Evolutionary conservation across 2,888 invertebrate species (phyloP), one percentile per base, ranked within the genome.

Genomic region (Meteorus cinctellus): DNA sequence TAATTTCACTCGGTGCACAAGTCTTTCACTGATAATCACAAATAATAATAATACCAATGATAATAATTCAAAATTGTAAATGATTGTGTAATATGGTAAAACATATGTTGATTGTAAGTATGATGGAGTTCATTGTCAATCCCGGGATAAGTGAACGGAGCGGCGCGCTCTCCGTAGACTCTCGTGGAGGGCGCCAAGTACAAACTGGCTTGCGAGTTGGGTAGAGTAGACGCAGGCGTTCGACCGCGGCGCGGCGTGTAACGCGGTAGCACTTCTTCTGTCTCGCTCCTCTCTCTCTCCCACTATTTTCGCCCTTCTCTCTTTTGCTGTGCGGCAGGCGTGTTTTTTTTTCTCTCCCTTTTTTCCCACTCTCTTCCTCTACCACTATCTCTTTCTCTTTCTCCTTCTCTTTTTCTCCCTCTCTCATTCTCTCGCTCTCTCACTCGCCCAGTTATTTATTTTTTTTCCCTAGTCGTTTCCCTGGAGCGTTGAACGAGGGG

Each of bases 201-300:
- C 82, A 82, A 87, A 87, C 87, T 87, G 87, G 82, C 85, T 84
- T 81, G 83, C 34, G 62, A 72, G 60, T 76, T 72, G 67, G 68
- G 68, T 60, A 75, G 65, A 71, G 75, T 68, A 74, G 71, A 72
- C 74, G 82, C 80, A 81, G 82, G 84, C 82, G 82, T 82, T 83
- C 81, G 89, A 87, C 88, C 89, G 86, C 87, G 85, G 86, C 87
- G 87, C 86, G 86, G 84, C 80, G 84, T 84, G 83, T 83, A 84
- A 85, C 82, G 83, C 83, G 84, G 82, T 85, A 83, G 84, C 86
- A 82, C 82, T 85, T 80, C 81, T 81, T 82, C 81, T 82, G 81
- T 79, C 83, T 77, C 79, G 59, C 79, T 77, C 72, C 73, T 74
- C 79, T 72, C 78, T 75, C 80, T 75, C 80, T 77, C 73, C 75